Conservation (phyloP, 2,888 invertebrate genomes). For the Hetaerina titia region DNA sequence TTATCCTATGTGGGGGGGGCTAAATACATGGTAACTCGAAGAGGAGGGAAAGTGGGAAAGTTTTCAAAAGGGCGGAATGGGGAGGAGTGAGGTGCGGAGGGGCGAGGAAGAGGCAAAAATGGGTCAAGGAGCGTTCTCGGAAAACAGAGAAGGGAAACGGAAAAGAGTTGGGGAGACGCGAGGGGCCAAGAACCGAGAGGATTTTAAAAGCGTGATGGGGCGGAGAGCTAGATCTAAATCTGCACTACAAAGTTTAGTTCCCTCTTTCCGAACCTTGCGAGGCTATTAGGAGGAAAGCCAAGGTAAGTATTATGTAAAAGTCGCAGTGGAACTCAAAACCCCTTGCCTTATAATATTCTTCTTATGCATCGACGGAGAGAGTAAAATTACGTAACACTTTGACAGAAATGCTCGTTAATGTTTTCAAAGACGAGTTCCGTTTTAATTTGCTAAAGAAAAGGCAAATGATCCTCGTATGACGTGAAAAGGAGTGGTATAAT, state of each 20-base stretch:
- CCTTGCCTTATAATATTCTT: neutral
- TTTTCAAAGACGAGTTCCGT: too few relatives aligned
- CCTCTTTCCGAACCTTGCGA: neutral
- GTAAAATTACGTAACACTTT: neutral
- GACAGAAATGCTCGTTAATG: too few relatives aligned
- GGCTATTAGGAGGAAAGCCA: neutral
- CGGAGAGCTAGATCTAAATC: slow-evolving; percentile 32
- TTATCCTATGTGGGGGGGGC: neutral
- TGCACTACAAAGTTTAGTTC: neutral
- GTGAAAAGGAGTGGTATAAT: too few relatives aligned
- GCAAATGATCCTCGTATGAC: too few relatives aligned
- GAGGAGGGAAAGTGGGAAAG: neutral
- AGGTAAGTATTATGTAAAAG: neutral
- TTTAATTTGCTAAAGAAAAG: too few relatives aligned
- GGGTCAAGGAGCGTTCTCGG: slow-evolving; percentile 29
- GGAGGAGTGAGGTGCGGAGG: neutral
- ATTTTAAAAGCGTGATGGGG: neutral
- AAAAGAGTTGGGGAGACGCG: neutral
- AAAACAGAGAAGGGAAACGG: slow-evolving; percentile 18
- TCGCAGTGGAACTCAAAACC: neutral
- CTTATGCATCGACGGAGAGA: neutral
- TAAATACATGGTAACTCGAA: neutral
- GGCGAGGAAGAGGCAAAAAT: neutral
- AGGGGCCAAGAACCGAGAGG: neutral
- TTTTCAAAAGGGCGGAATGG: neutral